Conservation (phyloP, 2,888 invertebrate species). For the Globia sparganii region DNA sequence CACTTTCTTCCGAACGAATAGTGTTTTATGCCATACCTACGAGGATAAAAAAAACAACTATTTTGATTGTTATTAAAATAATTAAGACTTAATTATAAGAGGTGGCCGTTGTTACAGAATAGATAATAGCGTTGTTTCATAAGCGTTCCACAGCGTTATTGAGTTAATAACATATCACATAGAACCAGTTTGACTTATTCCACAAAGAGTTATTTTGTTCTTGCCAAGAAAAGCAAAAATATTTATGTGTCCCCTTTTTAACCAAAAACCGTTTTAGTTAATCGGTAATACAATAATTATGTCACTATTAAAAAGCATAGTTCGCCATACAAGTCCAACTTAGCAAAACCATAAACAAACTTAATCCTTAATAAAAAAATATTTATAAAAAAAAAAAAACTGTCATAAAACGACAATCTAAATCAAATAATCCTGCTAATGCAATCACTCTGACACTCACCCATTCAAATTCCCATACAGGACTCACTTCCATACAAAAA, state of each 20-base stretch:
- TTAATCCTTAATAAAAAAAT: slow-evolving; percentile 37
- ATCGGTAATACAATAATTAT: slow-evolving; percentile 36
- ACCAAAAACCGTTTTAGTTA: slow-evolving; percentile 29
- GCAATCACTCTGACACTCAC: slow-evolving; percentile 79
- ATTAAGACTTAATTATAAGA: neutral
- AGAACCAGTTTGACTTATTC: neutral
- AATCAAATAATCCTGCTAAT: slow-evolving; percentile 78
- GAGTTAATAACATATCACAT: too few species aligned
- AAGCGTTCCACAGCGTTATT: neutral
- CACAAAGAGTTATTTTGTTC: neutral
- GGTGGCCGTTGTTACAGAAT: neutral
- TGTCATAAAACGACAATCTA: slow-evolving; percentile 72
- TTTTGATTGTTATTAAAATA: neutral
- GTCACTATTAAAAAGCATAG: slow-evolving; percentile 8
- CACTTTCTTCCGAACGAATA: too few species aligned
- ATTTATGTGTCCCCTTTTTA: neutral
- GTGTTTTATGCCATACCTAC: too few species aligned
- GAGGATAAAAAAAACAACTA: too few species aligned
- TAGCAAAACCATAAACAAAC: slow-evolving; percentile 34
- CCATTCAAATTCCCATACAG: slow-evolving; percentile 85
- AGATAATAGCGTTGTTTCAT: neutral
- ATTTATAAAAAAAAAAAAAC: slow-evolving; percentile 51
- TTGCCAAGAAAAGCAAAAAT: neutral
- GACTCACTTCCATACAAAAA: slow-evolving; percentile 73
- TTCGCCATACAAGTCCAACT: slow-evolving; percentile 25